phyloP scores from a whole-genome alignment of 2,113 vertebrate genomes.

The Speoplatyrhinus poulsoni region DNA sequence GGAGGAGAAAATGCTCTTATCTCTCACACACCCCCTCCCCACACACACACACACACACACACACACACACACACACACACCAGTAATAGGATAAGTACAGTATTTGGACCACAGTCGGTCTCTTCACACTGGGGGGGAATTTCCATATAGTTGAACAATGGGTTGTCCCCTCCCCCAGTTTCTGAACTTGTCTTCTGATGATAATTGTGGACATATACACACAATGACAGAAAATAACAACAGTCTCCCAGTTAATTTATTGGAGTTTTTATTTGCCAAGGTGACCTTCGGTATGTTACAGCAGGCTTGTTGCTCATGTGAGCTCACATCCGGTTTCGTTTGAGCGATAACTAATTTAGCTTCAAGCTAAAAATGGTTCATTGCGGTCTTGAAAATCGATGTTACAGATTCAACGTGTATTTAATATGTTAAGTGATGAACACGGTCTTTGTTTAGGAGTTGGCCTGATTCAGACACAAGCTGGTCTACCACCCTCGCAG shows the following conservation, averaged over 20 bases:
- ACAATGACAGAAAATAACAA: slow-evolving; percentile 4
- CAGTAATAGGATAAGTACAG: slow-evolving; percentile 80
- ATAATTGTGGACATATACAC: slow-evolving; percentile 36
- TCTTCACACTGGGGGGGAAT: slow-evolving; percentile 44
- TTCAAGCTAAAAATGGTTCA: neutral
- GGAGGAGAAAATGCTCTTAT: slow-evolving; percentile 74
- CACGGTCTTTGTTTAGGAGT: slow-evolving; percentile 30
- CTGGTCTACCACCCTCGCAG: slow-evolving; percentile 64
- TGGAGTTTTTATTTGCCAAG: slow-evolving; percentile 4
- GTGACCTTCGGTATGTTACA: neutral
- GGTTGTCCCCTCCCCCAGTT: slow-evolving; percentile 49
- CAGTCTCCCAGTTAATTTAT: slow-evolving; percentile 18
- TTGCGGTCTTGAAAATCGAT: neutral
- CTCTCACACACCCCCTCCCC: slow-evolving; percentile 49
- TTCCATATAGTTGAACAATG: slow-evolving; percentile 74
- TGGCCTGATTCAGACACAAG: slow-evolving; percentile 68
- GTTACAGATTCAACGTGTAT: neutral
- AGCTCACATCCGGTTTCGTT: neutral
- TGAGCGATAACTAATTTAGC: no score
- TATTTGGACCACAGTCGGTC: slow-evolving; percentile 77
- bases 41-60: slow-evolving; percentile 13
- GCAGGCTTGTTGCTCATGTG: neutral
- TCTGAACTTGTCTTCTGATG: slow-evolving; percentile 57
- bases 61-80: slow-evolving; percentile 42
- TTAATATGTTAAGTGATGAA: slow-evolving; percentile 27